Percentiles rank a stretch among this genome's conserved stretches.
Evolutionary conservation across 2,888 invertebrate genomes (phyloP).

Genomic region (Conomelus anceps): DNA sequence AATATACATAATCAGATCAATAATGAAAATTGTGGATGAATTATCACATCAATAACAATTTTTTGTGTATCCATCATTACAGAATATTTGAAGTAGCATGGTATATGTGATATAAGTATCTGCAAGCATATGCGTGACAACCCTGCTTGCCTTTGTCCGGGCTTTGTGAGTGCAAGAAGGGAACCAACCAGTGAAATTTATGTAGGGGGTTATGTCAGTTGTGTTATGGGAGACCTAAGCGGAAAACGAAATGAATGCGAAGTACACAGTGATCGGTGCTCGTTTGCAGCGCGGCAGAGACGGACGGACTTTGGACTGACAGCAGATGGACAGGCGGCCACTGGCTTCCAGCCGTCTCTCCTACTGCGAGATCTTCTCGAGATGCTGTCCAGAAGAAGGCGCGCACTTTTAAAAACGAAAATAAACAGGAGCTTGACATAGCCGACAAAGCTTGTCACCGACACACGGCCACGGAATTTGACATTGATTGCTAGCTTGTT

Average conservation of each 20-base stretch:
- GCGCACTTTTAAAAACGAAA: constrained; percentile 12
- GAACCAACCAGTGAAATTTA: neutral
- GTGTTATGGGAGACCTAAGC: neutral
- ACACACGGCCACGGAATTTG: neutral
- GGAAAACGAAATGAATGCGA: neutral
- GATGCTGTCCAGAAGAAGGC: neutral
- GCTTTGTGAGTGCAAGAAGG: neutral
- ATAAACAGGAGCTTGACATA: neutral
- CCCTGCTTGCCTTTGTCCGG: too few species aligned
- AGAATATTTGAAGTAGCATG: too few species aligned
- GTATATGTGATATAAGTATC: too few species aligned
- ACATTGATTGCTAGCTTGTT: constrained; percentile 11
- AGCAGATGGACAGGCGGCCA: neutral
- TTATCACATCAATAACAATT: too few species aligned
- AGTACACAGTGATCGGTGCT: too few species aligned
- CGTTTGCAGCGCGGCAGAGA: neutral
- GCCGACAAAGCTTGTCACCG: constrained; percentile 11
- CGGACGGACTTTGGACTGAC: neutral
- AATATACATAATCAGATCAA: too few species aligned
- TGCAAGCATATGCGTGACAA: too few species aligned
- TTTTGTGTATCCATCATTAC: too few species aligned
- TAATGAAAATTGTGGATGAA: too few species aligned
- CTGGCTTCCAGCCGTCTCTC: neutral
- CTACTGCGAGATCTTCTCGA: neutral
- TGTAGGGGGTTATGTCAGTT: neutral